A percentile compares a stretch with the other conserved stretches of the same genome.
phyloP scores from a whole-genome alignment of 1,140 invertebrate genomes.

The Brachionus rubens region DNA sequence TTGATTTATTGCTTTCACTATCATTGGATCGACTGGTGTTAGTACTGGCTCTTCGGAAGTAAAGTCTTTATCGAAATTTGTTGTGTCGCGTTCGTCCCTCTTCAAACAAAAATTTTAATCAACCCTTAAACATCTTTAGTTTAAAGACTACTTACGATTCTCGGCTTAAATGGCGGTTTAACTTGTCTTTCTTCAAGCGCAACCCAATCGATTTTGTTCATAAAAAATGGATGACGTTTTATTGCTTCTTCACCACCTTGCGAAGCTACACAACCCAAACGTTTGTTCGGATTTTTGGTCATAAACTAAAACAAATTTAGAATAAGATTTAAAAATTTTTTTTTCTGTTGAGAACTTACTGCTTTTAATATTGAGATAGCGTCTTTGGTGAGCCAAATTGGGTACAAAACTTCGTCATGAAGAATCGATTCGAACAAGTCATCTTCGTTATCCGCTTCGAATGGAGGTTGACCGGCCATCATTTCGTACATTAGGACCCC shows the following conservation, averaged over 20 bases:
- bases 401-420: conserved; percentile 95
- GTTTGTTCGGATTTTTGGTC: conserved; percentile 91
- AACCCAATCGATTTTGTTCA: conserved; percentile 87
- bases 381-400: conserved; percentile 92
- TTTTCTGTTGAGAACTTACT: conserved; percentile 56
- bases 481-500: conserved; percentile 99
- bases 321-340: background rate
- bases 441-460: conserved; percentile 98
- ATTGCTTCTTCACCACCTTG: conserved; percentile 81
- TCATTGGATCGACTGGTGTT: conserved; percentile 84
- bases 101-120: conserved; percentile 59
- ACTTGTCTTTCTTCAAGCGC: conserved; percentile 82
- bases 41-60: conserved; percentile 94
- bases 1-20: conserved; percentile 86
- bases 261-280: conserved; percentile 79
- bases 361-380: conserved; percentile 94
- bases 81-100: conserved; percentile 94
- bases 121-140: conserved; percentile 37
- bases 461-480: conserved; percentile 83
- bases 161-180: conserved; percentile 93
- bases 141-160: conserved; percentile 75
- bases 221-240: conserved; percentile 87
- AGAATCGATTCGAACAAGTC: conserved; percentile 97
- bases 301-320: conserved; percentile 73
- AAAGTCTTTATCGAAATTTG: conserved; percentile 98